These are phyloP conservation scores for Spheniscus mendiculus DNA, from an alignment of 2,113 vertebrate genomes.

Conservation along the genomic window DNA sequence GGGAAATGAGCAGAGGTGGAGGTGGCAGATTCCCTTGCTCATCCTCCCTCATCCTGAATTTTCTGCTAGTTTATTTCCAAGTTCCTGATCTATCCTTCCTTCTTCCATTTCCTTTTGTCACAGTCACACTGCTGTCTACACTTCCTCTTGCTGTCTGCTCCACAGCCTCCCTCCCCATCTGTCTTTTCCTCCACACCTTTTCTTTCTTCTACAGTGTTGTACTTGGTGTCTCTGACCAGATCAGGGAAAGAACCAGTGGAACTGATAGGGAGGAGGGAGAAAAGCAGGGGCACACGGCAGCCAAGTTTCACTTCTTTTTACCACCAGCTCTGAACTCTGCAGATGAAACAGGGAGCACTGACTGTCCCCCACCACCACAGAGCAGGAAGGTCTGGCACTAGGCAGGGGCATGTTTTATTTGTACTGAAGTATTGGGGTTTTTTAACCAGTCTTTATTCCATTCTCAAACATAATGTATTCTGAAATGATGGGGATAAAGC, in stretches of 20 bases:
- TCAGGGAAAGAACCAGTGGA: background rate
- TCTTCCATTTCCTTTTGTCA: background rate
- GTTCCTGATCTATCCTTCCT: background rate
- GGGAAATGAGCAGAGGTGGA: rapidly evolving
- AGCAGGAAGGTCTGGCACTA: background rate
- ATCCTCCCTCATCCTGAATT: background rate
- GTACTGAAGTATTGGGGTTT: background rate
- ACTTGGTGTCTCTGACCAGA: background rate
- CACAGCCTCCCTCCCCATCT: rapidly evolving
- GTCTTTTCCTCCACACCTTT: background rate
- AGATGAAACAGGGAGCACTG: background rate
- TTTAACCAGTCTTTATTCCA: background rate
- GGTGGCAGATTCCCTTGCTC: background rate
- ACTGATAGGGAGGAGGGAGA: background rate
- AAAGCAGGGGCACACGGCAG: background rate
- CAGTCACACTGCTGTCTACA: rapidly evolving
- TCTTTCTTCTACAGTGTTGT: background rate
- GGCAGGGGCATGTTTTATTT: background rate
- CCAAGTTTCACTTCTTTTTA: background rate
- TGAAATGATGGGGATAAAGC: background rate
- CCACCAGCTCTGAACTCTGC: background rate
- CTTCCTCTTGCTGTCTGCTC: background rate
- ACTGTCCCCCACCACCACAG: background rate
- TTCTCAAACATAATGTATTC: background rate
- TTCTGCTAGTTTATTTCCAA: background rate